Evolutionary conservation across 92 coral and sea anemone species (phyloP).

Genomic region (Isaurus tuberculatus): DNA sequence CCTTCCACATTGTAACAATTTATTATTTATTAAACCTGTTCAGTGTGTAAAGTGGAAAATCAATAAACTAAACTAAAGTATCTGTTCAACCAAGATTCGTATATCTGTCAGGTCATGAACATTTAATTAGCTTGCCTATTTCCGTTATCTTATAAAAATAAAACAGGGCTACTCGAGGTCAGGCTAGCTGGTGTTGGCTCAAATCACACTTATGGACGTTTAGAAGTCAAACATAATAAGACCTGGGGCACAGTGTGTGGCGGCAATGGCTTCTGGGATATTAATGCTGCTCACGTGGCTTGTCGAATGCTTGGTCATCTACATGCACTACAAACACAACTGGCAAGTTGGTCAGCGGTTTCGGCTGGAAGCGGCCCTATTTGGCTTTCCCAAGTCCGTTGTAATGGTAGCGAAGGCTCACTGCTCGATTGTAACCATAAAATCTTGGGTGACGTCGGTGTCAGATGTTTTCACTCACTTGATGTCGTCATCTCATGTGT

Average conservation of each 20-base stretch:
- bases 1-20: too few species aligned
- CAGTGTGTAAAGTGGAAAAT: too few species aligned
- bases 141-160: neutral
- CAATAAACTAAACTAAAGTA: too few species aligned
- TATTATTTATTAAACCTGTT: too few species aligned
- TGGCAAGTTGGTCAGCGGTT: constrained; percentile 35
- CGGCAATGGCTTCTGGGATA: constrained; percentile 36
- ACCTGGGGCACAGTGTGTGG: constrained; percentile 51
- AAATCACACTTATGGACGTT: constrained; percentile 34
- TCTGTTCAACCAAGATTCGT: too few species aligned
- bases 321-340: constrained; percentile 10
- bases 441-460: constrained; percentile 17
- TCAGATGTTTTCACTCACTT: constrained; percentile 29
- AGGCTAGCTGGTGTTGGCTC: constrained; percentile 34
- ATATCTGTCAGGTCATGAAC: neutral
- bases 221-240: constrained; percentile 34
- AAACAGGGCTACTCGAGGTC: neutral
- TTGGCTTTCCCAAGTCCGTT: constrained; percentile 32
- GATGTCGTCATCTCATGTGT: constrained; percentile 36
- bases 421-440: constrained; percentile 17
- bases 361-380: constrained; percentile 30
- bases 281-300: constrained; percentile 33
- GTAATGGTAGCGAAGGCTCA: constrained; percentile 17
- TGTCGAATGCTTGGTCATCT: constrained; percentile 33
- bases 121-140: too few species aligned